A percentile compares a stretch with the other conserved stretches of the same genome.
These are phyloP conservation scores for Pyxicephalus adspersus DNA, from an alignment of 2,113 vertebrate species.

Conservation along the genomic window DNA sequence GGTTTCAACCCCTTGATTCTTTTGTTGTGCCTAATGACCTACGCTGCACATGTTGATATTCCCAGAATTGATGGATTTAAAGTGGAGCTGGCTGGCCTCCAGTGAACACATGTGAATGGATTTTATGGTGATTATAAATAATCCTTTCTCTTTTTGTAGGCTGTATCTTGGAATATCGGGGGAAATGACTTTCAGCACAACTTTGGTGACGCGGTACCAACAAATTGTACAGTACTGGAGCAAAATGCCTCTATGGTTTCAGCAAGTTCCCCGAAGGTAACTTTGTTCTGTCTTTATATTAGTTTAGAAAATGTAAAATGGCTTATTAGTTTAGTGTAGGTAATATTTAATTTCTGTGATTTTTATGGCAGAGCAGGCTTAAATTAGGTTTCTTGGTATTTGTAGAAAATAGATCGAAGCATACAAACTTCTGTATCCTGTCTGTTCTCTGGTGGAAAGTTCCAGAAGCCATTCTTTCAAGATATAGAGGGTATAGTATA, in stretches of 20 bases:
- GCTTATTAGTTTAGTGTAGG: no score
- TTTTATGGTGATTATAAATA: no score
- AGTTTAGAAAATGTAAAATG: no score
- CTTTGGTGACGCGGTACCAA: not conserved
- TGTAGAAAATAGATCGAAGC: conserved; percentile 78
- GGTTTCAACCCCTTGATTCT: no score
- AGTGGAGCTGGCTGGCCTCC: no score
- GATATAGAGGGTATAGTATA: conserved; percentile 49
- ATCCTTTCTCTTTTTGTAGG: not conserved
- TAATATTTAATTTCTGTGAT: no score
- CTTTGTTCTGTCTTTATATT: not conserved
- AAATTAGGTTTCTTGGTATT: conserved; percentile 58
- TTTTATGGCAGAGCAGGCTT: not conserved
- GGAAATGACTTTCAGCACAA: not conserved
- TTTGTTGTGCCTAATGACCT: no score
- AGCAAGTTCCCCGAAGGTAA: conserved; percentile 33
- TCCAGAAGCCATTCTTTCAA: conserved; percentile 67
- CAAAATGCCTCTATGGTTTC: conserved; percentile 3
- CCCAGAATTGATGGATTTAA: no score
- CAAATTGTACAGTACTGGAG: not conserved
- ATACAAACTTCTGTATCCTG: conserved; percentile 78
- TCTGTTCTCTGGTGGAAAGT: conserved; percentile 70
- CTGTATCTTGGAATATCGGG: not conserved
- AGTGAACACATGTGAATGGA: no score
- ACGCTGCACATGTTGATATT: no score